phyloP scores from a whole-genome alignment of 2,888 invertebrate genomes.

The Caenorhabditis virilis region DNA sequence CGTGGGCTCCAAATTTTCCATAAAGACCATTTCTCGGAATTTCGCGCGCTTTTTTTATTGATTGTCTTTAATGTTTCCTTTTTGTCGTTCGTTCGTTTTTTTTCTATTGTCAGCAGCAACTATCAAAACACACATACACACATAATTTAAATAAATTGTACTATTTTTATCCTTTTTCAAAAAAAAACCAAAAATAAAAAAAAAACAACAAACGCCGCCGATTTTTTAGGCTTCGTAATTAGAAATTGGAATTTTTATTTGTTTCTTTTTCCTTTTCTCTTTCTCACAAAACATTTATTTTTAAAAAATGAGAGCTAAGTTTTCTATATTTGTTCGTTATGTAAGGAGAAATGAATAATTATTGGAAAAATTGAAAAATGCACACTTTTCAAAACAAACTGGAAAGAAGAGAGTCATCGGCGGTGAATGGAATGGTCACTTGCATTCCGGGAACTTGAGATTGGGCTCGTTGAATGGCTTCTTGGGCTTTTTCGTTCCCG shows the following conservation, averaged over 20 bases:
- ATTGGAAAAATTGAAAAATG: not conserved
- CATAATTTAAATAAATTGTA: too few species aligned
- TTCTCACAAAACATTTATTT: not conserved
- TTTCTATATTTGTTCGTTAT: conserved; percentile 10
- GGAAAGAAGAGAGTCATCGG: conserved; percentile 30
- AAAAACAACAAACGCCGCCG: too few species aligned
- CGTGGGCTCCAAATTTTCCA: too few species aligned
- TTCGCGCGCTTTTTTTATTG: too few species aligned
- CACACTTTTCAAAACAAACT: conserved; percentile 6
- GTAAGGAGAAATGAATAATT: conserved; percentile 43
- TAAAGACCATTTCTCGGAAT: too few species aligned
- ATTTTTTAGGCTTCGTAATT: conserved; percentile 1
- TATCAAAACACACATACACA: too few species aligned
- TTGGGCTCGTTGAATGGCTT: conserved; percentile 72
- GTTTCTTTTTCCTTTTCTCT: not conserved
- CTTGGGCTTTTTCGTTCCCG: conserved; percentile 73
- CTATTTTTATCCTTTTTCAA: too few species aligned
- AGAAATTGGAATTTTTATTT: not conserved
- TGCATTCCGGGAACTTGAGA: conserved; percentile 71
- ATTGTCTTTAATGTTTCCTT: too few species aligned
- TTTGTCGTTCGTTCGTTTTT: too few species aligned
- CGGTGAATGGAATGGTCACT: conserved; percentile 72
- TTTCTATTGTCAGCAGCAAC: too few species aligned
- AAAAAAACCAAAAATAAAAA: too few species aligned
- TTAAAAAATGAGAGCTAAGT: conserved; percentile 20